These are phyloP conservation scores for Pelmatolapia mariae DNA, from an alignment of 2,113 vertebrate genomes.

Conservation along the genomic window DNA sequence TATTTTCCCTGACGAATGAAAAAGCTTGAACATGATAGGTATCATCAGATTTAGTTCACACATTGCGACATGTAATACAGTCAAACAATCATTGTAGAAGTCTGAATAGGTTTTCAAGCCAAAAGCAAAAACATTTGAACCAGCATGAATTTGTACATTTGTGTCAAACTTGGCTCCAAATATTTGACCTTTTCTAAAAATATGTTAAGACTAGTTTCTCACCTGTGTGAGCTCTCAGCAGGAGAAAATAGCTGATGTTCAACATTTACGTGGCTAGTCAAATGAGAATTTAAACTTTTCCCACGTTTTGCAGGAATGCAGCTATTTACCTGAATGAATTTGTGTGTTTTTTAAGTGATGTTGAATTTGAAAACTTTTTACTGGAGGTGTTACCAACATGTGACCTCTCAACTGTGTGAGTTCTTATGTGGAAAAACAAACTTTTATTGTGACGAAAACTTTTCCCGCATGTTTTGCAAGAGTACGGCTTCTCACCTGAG, in stretches of 20 bases:
- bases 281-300: background rate
- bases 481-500: background rate
- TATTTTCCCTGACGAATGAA: background rate
- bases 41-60: background rate
- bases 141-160: background rate
- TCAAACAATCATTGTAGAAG: background rate
- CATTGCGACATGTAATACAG: background rate
- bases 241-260: background rate
- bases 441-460: background rate
- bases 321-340: background rate
- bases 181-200: background rate
- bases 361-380: background rate
- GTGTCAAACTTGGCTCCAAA: background rate
- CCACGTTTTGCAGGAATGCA: background rate
- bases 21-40: background rate
- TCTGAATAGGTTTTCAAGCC: background rate
- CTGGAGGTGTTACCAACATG: rapidly evolving
- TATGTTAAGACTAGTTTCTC: rapidly evolving
- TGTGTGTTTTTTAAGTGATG: background rate
- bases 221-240: background rate
- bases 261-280: background rate
- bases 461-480: background rate
- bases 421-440: background rate
- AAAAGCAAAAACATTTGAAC: background rate
- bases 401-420: background rate